phyloP scores from a whole-genome alignment of 2,888 invertebrate genomes.

The Synanthedon andrenaeformis region DNA sequence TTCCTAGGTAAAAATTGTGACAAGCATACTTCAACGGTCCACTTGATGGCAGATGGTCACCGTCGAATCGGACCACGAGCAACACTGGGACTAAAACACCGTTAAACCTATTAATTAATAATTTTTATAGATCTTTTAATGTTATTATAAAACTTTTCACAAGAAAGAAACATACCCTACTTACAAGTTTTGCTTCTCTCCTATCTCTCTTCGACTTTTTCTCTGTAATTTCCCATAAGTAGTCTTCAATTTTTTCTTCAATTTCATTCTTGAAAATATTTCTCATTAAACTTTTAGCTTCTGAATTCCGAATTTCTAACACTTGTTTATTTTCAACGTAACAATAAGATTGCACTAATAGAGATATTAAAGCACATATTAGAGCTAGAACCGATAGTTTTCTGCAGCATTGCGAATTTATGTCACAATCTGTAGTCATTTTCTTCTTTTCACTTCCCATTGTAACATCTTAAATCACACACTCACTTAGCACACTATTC shows the following conservation, averaged over 20 bases:
- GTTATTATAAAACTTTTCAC: too few relatives aligned
- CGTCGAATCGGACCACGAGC: too few relatives aligned
- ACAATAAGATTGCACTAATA: conserved; percentile 45
- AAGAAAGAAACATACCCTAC: conserved; percentile 1
- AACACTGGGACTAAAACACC: too few relatives aligned
- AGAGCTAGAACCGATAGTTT: conserved; percentile 47
- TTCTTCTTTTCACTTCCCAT: conserved; percentile 8
- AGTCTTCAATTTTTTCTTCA: conserved; percentile 38
- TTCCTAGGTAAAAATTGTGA: too few relatives aligned
- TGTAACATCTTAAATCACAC: conserved; percentile 12
- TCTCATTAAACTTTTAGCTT: conserved; percentile 23
- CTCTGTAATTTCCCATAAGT: conserved; percentile 27
- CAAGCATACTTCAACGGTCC: too few relatives aligned
- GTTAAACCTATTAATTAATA: too few relatives aligned
- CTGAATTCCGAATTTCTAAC: conserved; percentile 20
- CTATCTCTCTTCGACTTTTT: conserved; percentile 28
- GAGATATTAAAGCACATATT: conserved; percentile 41
- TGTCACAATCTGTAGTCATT: conserved; percentile 13
- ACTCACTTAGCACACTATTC: too few relatives aligned
- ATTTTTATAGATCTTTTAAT: too few relatives aligned
- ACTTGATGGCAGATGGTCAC: too few relatives aligned
- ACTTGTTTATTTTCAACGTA: conserved; percentile 24
- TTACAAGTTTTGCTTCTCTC: conserved; percentile 59
- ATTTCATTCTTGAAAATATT: conserved; percentile 37
- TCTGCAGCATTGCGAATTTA: conserved; percentile 29